Percentiles rank a stretch among this genome's conserved stretches.
phyloP scores from a whole-genome alignment of 1,140 invertebrate species.

The Leptoteleia sp. region DNA sequence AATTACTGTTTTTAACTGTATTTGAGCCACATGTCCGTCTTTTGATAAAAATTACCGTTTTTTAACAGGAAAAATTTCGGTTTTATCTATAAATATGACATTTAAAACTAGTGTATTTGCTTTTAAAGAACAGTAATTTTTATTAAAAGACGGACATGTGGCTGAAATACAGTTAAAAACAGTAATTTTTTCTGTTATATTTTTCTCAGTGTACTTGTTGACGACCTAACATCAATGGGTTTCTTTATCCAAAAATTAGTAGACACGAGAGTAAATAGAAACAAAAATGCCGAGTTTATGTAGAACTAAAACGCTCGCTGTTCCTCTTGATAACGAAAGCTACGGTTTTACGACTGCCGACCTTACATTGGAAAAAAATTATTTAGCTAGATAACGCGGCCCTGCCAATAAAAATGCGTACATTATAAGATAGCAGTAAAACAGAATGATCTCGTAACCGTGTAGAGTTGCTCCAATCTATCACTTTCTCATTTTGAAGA shows the following conservation, averaged over 20 bases:
- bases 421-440: slow-evolving; percentile 43
- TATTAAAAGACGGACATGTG: no score
- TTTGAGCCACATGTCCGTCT: no score
- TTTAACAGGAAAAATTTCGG: no score
- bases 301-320: slow-evolving; percentile 35
- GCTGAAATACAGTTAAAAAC: no score
- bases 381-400: slow-evolving; percentile 42
- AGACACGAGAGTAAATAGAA: slow-evolving; percentile 37
- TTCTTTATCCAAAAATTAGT: slow-evolving; percentile 43
- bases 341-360: slow-evolving; percentile 29
- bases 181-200: no score
- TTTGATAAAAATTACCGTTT: no score
- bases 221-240: slow-evolving; percentile 17
- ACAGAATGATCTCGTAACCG: slow-evolving; percentile 45
- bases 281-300: no score
- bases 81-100: no score
- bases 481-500: slow-evolving; percentile 28
- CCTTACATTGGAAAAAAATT: slow-evolving; percentile 39
- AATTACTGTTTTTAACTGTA: no score
- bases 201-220: no score
- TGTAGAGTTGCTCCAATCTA: slow-evolving; percentile 36
- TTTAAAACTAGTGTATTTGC: no score
- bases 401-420: slow-evolving; percentile 36
- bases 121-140: no score
- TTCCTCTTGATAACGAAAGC: slow-evolving; percentile 36